Conservation (phyloP, 2,113 vertebrate species). For the Ciconia boyciana region DNA sequence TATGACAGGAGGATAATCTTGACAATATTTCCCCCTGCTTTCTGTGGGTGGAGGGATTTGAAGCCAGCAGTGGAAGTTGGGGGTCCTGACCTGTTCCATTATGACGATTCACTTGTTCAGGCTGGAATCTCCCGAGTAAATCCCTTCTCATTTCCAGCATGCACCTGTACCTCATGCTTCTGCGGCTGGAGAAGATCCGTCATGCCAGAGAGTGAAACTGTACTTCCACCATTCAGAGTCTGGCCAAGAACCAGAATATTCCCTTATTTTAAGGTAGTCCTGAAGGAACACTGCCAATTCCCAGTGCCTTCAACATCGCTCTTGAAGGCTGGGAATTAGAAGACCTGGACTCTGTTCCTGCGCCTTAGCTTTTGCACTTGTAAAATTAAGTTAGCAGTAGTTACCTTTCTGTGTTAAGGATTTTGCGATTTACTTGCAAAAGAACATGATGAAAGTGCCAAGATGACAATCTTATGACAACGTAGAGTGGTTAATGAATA, state of each 20-base stretch:
- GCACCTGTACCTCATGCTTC: background rate
- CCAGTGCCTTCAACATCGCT: background rate
- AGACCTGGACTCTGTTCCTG: background rate
- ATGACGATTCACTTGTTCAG: background rate
- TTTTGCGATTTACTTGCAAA: background rate
- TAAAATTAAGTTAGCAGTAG: background rate
- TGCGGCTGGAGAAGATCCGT: background rate
- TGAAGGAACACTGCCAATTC: constrained; percentile 27
- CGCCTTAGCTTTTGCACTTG: background rate
- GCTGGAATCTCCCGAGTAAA: background rate
- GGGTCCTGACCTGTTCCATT: constrained; percentile 28
- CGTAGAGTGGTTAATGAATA: background rate
- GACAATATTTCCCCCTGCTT: constrained; percentile 25
- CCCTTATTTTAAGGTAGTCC: constrained; percentile 19
- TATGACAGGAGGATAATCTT: constrained; percentile 45
- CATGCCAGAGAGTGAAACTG: background rate
- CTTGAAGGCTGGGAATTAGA: background rate
- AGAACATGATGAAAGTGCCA: background rate
- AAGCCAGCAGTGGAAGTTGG: background rate
- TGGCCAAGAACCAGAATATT: constrained; percentile 16
- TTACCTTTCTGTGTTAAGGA: background rate
- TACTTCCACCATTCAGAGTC: background rate
- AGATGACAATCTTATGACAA: background rate
- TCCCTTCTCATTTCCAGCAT: background rate
- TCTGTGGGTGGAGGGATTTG: constrained; percentile 29